Evolutionary conservation across 2,113 vertebrate genomes (phyloP).

Genomic region (Barnardius zonarius): DNA sequence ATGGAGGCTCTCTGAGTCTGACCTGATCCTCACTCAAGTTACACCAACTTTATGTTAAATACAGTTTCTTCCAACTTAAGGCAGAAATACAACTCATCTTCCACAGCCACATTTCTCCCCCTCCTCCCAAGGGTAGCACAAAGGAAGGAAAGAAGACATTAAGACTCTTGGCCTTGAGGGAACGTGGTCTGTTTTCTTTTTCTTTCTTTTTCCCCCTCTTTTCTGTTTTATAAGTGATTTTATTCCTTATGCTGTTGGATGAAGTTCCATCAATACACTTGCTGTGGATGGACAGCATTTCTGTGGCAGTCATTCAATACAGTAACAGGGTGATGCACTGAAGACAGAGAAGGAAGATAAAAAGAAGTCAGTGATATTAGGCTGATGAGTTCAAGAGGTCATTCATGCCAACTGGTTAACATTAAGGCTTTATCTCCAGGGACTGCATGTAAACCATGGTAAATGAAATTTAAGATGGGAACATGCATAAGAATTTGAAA

Average conservation of each 20-base stretch:
- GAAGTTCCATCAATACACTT: not conserved
- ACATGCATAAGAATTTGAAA: not conserved
- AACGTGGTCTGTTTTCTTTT: not conserved
- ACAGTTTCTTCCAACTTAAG: not conserved
- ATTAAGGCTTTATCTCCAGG: not conserved
- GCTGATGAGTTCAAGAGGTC: not conserved
- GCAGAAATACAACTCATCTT: not conserved
- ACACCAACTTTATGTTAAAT: not conserved
- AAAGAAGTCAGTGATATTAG: not conserved
- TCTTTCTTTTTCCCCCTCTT: not conserved
- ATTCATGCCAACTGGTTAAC: not conserved
- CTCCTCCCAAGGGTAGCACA: not conserved
- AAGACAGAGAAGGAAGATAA: not conserved
- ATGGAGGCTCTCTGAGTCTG: not conserved
- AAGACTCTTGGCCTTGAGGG: not conserved
- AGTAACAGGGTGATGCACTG: not conserved
- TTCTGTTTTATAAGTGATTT: not conserved
- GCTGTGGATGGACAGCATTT: not conserved
- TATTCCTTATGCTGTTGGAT: not conserved
- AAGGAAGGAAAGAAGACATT: not conserved
- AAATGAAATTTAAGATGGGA: not conserved
- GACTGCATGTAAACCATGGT: not conserved
- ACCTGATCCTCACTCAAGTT: not conserved
- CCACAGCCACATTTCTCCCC: not conserved
- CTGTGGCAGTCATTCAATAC: not conserved